phyloP scores from a whole-genome alignment of 2,888 invertebrate species.

The Fragum whitleyi region DNA sequence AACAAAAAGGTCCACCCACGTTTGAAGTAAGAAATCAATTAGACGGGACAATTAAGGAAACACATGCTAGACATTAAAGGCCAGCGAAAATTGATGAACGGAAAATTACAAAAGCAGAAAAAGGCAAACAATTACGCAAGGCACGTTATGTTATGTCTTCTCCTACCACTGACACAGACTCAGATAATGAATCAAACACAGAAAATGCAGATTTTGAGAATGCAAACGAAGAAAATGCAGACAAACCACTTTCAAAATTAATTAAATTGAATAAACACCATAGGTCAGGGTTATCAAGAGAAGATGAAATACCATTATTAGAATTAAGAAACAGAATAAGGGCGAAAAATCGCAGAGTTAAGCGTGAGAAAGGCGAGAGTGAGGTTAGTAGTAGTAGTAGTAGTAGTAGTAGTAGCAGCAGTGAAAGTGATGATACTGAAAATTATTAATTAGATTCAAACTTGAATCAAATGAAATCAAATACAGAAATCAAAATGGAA shows the following conservation, averaged over 20 bases:
- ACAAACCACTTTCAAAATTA: slow-evolving; percentile 2
- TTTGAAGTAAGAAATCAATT: slow-evolving; percentile 35
- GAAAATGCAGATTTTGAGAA: too few relatives aligned
- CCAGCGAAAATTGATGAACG: slow-evolving; percentile 33
- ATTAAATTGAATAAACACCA: background rate
- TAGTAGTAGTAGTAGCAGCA: background rate
- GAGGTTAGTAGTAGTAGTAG: slow-evolving; percentile 7
- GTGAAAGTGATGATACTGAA: background rate
- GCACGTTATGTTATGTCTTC: slow-evolving; percentile 5
- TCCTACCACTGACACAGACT: background rate
- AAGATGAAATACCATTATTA: slow-evolving; percentile 20
- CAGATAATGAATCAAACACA: background rate
- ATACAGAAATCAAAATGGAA: slow-evolving; percentile 4
- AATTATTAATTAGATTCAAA: background rate
- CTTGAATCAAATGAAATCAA: background rate
- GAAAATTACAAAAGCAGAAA: slow-evolving; percentile 13
- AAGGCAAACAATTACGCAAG: background rate
- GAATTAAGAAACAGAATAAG: slow-evolving; percentile 8
- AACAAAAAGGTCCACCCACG: slow-evolving; percentile 32
- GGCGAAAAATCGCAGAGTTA: slow-evolving; percentile 6
- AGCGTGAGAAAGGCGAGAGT: slow-evolving; percentile 3
- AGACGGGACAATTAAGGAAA: slow-evolving; percentile 6
- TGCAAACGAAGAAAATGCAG: background rate
- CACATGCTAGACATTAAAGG: slow-evolving; percentile 31
- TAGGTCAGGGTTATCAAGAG: slow-evolving; percentile 20